phyloP scores from a whole-genome alignment of 2,113 vertebrate genomes.

The Phoenicopterus ruber region DNA sequence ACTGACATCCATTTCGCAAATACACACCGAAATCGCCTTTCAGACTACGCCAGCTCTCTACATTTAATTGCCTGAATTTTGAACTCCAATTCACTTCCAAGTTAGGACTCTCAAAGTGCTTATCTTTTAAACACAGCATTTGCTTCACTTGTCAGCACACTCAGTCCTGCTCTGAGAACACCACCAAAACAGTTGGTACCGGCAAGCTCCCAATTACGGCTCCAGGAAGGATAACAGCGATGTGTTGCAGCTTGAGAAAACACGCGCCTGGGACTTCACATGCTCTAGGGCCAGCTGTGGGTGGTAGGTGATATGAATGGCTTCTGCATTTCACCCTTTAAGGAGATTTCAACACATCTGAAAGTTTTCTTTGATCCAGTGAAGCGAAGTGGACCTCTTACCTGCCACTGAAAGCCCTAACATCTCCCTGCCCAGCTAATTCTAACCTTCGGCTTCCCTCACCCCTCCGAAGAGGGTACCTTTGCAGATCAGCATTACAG shows the following conservation, averaged over 20 bases:
- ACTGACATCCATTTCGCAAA: neutral
- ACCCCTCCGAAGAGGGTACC: neutral
- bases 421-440: neutral
- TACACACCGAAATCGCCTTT: neutral
- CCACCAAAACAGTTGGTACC: neutral
- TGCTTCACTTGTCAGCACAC: constrained; percentile 23
- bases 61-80: constrained; percentile 8
- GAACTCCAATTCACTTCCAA: neutral
- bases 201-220: neutral
- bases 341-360: neutral
- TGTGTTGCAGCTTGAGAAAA: neutral
- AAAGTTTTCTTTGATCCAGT: neutral
- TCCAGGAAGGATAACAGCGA: neutral
- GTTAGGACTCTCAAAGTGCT: neutral
- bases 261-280: neutral
- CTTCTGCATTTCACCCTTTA: neutral
- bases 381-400: neutral
- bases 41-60: constrained; percentile 3
- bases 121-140: constrained; percentile 33
- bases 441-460: neutral
- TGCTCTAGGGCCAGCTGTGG: neutral
- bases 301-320: neutral
- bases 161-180: constrained; percentile 1
- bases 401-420: neutral
- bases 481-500: neutral